A percentile compares a stretch with the other conserved stretches of the same genome.
These are phyloP conservation scores for Aulostomus chinensis DNA, from an alignment of 2,797 vertebrate species.

Conservation along the genomic window DNA sequence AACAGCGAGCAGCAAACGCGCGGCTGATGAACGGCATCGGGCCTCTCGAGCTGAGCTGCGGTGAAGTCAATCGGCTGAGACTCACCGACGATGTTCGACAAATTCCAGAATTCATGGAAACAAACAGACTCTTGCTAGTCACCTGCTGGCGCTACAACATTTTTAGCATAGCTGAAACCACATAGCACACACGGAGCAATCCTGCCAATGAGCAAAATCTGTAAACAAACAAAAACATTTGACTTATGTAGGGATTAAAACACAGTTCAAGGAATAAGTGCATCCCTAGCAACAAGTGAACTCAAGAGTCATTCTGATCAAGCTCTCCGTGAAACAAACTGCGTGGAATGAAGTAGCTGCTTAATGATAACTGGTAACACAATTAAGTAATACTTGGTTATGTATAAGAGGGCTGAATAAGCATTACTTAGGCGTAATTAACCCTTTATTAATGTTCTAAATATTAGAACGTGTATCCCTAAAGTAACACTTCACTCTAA, in stretches of 20 bases:
- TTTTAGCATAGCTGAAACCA: slow-evolving; percentile 16
- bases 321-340: too few relatives aligned
- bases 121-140: slow-evolving; percentile 42
- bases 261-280: background rate
- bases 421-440: too few relatives aligned
- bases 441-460: too few relatives aligned
- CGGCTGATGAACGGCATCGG: slow-evolving; percentile 39
- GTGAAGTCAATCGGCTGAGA: slow-evolving; percentile 22
- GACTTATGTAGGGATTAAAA: slow-evolving; percentile 1
- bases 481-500: too few relatives aligned
- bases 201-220: slow-evolving; percentile 23
- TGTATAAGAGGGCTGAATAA: too few relatives aligned
- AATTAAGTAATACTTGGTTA: too few relatives aligned
- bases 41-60: slow-evolving; percentile 14
- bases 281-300: background rate
- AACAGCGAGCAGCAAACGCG: slow-evolving; percentile 40
- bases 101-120: slow-evolving; percentile 32
- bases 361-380: too few relatives aligned
- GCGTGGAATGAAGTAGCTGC: too few relatives aligned
- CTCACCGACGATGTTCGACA: slow-evolving; percentile 24
- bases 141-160: slow-evolving; percentile 17
- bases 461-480: too few relatives aligned
- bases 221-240: slow-evolving; percentile 10
- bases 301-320: too few relatives aligned
- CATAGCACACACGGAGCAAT: slow-evolving; percentile 29